Percentiles rank a stretch among this genome's conserved stretches.
These are phyloP conservation scores for Pluvialis apricaria DNA, from an alignment of 2,113 vertebrate species.

Conservation along the genomic window DNA sequence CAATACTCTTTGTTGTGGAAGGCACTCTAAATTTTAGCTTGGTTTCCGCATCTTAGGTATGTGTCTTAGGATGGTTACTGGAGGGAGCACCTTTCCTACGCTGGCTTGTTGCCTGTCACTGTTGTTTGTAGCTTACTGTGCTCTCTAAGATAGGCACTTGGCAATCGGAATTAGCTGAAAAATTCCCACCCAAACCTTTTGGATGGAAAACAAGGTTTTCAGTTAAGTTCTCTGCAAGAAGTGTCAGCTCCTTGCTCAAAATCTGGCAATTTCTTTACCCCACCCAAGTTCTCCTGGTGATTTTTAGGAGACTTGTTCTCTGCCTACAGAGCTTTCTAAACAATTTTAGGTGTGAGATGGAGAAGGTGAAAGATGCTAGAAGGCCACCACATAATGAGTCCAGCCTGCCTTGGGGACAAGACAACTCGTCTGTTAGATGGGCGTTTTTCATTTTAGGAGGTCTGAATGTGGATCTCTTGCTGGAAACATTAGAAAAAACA, in stretches of 20 bases:
- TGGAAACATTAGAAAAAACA: neutral
- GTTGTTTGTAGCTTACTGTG: neutral
- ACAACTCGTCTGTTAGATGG: neutral
- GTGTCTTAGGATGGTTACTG: neutral
- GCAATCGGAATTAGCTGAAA: neutral
- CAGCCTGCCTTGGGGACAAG: neutral
- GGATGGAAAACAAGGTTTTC: neutral
- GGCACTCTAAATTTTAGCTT: neutral
- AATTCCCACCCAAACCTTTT: neutral
- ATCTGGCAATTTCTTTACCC: neutral
- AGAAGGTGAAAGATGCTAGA: neutral
- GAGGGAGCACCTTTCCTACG: neutral
- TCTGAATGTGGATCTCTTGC: neutral
- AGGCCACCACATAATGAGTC: neutral
- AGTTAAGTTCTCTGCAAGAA: neutral
- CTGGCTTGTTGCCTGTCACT: neutral
- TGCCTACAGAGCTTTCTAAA: neutral
- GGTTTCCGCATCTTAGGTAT: neutral
- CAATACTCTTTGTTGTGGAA: neutral
- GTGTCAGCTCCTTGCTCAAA: neutral
- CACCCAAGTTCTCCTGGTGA: neutral
- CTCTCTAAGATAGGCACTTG: neutral
- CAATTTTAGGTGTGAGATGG: neutral
- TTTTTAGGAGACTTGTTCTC: neutral
- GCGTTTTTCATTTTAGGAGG: neutral